These are phyloP conservation scores for Pantherophis alleghaniensis DNA, from an alignment of 2,797 vertebrate species.

Conservation along the genomic window DNA sequence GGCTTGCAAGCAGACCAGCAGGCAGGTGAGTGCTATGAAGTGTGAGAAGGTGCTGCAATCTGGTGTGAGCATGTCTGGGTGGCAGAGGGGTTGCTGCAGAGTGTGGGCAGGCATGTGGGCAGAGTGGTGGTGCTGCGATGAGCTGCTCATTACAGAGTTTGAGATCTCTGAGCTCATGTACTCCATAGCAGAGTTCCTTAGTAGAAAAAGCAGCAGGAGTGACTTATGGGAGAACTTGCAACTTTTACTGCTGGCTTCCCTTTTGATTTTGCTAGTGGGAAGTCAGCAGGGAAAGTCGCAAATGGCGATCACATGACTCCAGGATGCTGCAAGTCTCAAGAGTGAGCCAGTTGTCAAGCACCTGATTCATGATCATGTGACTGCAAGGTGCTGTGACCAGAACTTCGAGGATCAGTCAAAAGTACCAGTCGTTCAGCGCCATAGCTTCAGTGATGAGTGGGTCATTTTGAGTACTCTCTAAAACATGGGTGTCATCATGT, in stretches of 20 bases:
- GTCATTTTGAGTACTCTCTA: neutral
- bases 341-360: neutral
- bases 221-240: neutral
- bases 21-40: no score
- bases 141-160: neutral
- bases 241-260: neutral
- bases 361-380: neutral
- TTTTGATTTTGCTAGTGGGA: neutral
- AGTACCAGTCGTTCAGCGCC: neutral
- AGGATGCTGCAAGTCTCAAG: neutral
- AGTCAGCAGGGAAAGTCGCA: neutral
- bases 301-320: neutral
- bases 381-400: neutral
- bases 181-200: neutral
- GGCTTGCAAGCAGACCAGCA: no score
- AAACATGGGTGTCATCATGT: no score
- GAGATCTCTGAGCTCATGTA: neutral
- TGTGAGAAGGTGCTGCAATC: no score
- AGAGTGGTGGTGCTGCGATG: no score
- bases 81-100: no score
- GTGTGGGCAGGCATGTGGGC: no score
- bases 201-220: neutral
- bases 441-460: neutral
- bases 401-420: neutral
- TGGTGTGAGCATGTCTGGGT: no score